Percentiles rank a stretch among this genome's conserved stretches.
Conservation (phyloP, 2,797 vertebrate genomes). For the Varecia variegata region DNA sequence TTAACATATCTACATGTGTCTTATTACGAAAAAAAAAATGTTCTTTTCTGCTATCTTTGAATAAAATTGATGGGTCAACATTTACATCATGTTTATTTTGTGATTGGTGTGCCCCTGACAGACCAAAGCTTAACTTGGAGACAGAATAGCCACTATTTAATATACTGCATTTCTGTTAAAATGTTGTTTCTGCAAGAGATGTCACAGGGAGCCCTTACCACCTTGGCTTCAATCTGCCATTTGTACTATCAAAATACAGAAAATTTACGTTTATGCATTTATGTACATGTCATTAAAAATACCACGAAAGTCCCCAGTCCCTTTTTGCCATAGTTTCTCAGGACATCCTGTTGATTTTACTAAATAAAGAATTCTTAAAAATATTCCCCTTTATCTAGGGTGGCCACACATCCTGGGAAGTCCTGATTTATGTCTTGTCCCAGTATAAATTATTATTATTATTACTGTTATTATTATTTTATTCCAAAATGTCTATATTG, state of each 20-base stretch:
- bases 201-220: background rate
- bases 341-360: background rate
- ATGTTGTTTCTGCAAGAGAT: background rate
- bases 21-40: background rate
- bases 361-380: background rate
- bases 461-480: background rate
- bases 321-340: background rate
- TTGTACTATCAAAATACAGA: background rate
- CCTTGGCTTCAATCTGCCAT: background rate
- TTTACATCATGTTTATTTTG: background rate
- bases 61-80: background rate
- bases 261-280: background rate
- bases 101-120: background rate
- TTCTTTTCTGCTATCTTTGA: background rate
- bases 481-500: background rate
- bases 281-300: background rate
- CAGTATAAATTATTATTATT: background rate
- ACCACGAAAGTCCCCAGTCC: background rate
- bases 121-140: background rate
- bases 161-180: background rate
- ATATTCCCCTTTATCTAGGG: background rate
- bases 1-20: background rate
- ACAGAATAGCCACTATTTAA: background rate
- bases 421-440: background rate
- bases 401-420: background rate